Conservation (phyloP, 2,888 invertebrate species). For the Philaethria dido region DNA sequence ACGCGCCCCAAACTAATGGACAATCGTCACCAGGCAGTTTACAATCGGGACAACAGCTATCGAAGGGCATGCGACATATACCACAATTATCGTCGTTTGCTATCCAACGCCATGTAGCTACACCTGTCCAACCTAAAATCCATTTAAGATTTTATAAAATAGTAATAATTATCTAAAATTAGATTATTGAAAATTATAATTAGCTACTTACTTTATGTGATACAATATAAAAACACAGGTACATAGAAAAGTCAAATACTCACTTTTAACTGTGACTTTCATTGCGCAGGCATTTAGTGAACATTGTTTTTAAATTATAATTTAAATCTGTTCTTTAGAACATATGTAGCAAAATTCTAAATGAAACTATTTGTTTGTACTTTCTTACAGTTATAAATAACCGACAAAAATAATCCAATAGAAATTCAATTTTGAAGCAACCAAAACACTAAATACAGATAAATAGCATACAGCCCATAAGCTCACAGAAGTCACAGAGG, state of each 20-base stretch:
- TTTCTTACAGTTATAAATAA: neutral
- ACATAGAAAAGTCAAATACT: constrained; percentile 50
- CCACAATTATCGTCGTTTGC: constrained; percentile 99
- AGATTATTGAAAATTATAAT: no score
- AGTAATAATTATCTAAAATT: no score
- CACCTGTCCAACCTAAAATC: constrained; percentile 93
- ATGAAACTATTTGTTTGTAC: neutral
- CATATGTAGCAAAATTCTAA: neutral
- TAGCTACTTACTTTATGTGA: neutral
- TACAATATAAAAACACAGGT: neutral
- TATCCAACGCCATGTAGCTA: constrained; percentile 99
- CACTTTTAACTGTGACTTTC: constrained; percentile 87
- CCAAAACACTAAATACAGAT: neutral
- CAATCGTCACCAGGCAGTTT: constrained; percentile 99
- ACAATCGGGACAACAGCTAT: constrained; percentile 99
- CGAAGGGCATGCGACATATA: constrained; percentile 99
- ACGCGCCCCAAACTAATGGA: constrained; percentile 98
- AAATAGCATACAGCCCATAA: neutral
- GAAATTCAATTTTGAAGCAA: constrained; percentile 3
- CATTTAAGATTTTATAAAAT: constrained; percentile 13
- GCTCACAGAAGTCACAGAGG: no score
- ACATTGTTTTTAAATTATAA: constrained; percentile 29
- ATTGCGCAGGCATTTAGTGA: constrained; percentile 56
- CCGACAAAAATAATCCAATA: neutral
- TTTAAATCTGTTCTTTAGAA: no score